These are phyloP conservation scores for Noctua pronuba DNA, from an alignment of 2,888 invertebrate genomes.

Conservation along the genomic window DNA sequence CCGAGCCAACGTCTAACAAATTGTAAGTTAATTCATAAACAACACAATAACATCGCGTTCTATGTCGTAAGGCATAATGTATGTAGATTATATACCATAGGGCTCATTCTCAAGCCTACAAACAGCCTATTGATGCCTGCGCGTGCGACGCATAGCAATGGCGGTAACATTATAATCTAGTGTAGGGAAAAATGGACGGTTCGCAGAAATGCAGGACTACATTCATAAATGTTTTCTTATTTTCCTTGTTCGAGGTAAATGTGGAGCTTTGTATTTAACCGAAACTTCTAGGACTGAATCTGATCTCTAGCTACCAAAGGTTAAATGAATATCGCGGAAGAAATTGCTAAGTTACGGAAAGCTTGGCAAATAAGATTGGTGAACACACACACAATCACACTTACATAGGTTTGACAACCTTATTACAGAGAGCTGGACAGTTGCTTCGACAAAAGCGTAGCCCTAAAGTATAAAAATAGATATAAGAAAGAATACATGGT, in stretches of 20 bases:
- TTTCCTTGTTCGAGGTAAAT: constrained; percentile 57
- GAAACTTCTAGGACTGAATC: not conserved
- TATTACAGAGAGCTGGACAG: not conserved
- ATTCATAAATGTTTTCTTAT: constrained; percentile 48
- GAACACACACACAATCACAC: not conserved
- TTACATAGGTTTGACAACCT: not conserved
- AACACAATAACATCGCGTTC: constrained; percentile 28
- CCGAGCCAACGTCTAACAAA: constrained; percentile 13
- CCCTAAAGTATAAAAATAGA: not conserved
- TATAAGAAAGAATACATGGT: not conserved
- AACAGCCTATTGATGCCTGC: constrained; percentile 45
- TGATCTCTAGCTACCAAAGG: not conserved
- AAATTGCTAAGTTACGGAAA: not conserved
- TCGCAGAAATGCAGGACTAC: constrained; percentile 55
- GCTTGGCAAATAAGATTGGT: not conserved
- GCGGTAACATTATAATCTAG: constrained; percentile 52
- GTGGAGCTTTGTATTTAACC: not conserved
- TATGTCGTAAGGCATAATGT: constrained; percentile 48
- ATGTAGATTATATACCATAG: constrained; percentile 33
- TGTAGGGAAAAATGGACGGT: constrained; percentile 51
- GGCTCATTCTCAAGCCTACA: constrained; percentile 50
- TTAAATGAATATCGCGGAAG: not conserved
- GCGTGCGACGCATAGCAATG: constrained; percentile 56
- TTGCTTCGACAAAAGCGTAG: not conserved
- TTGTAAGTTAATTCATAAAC: constrained; percentile 42